Percentiles rank a stretch among this genome's conserved stretches.
phyloP scores from a whole-genome alignment of 2,888 invertebrate species.

The Dorcus parallelipipedus region DNA sequence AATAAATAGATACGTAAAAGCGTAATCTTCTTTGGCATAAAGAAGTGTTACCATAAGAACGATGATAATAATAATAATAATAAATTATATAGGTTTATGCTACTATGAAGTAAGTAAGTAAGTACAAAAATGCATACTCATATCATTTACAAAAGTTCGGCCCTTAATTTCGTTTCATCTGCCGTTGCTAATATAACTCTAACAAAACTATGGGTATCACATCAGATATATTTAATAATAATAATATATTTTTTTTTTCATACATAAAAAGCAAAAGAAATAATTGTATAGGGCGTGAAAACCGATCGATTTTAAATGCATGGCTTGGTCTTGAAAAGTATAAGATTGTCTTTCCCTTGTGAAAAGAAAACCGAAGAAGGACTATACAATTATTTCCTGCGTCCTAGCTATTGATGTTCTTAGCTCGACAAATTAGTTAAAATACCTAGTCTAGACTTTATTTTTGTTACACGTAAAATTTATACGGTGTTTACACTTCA shows the following conservation, averaged over 20 bases:
- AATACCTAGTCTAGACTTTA: slow-evolving; percentile 25
- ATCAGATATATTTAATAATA: slow-evolving; percentile 36
- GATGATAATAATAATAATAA: no score
- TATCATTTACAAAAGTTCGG: slow-evolving; percentile 11
- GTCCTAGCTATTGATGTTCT: slow-evolving; percentile 42
- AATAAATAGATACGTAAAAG: slow-evolving; percentile 10
- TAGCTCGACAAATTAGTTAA: slow-evolving; percentile 37
- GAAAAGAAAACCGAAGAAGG: not conserved
- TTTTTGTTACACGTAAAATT: slow-evolving; percentile 29
- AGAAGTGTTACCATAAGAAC: slow-evolving; percentile 8
- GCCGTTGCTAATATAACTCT: slow-evolving; percentile 21
- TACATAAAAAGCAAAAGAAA: slow-evolving; percentile 44
- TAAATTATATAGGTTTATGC: no score
- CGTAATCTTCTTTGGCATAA: slow-evolving; percentile 22
- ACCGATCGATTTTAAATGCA: not conserved
- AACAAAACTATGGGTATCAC: slow-evolving; percentile 41
- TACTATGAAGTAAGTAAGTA: slow-evolving; percentile 9
- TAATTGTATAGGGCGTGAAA: slow-evolving; percentile 36
- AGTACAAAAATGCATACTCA: slow-evolving; percentile 18
- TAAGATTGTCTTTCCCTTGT: slow-evolving; percentile 3
- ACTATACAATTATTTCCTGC: slow-evolving; percentile 39
- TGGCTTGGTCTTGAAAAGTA: not conserved
- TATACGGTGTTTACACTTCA: slow-evolving; percentile 1
- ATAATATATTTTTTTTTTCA: slow-evolving; percentile 9
- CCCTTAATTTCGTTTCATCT: slow-evolving; percentile 9